A percentile compares a stretch with the other conserved stretches of the same genome.
Evolutionary conservation across 2,113 vertebrate genomes (phyloP).

Genomic region (Montifringilla adamsi): DNA sequence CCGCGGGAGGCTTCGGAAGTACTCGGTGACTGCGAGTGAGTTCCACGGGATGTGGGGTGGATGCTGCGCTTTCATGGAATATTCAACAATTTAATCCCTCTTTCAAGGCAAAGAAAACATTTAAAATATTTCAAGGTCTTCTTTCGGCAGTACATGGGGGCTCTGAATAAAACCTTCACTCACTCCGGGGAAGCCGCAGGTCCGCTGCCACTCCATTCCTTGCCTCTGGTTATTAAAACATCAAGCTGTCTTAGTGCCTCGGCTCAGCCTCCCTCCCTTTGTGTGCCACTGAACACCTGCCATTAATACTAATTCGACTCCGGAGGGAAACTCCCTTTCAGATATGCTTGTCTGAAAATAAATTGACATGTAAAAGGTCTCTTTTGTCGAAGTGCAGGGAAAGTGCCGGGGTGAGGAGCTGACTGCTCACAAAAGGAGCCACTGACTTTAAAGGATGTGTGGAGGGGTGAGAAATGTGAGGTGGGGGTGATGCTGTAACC

Average conservation of each 20-base stretch:
- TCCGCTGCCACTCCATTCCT: slow-evolving; percentile 23
- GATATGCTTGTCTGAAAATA: slow-evolving; percentile 68
- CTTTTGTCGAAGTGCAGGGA: slow-evolving; percentile 31
- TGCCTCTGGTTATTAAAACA: slow-evolving; percentile 63
- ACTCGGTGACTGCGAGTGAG: accelerated
- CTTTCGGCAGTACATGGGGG: slow-evolving; percentile 12
- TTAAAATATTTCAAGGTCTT: slow-evolving; percentile 25
- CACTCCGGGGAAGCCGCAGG: slow-evolving; percentile 2
- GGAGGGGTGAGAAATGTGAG: background rate
- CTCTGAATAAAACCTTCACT: slow-evolving; percentile 62
- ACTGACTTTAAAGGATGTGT: background rate
- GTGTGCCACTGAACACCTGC: slow-evolving; percentile 45
- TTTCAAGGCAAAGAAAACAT: slow-evolving; percentile 17
- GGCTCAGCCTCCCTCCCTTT: slow-evolving; percentile 50
- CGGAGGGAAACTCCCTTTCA: slow-evolving; percentile 51
- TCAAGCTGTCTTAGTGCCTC: slow-evolving; percentile 47
- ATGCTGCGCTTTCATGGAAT: background rate
- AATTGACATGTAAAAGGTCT: slow-evolving; percentile 65
- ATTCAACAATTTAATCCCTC: slow-evolving; percentile 49
- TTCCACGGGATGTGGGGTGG: background rate
- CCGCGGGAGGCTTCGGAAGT: background rate
- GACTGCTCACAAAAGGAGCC: slow-evolving; percentile 31
- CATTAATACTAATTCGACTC: slow-evolving; percentile 53
- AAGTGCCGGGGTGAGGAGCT: slow-evolving; percentile 11
- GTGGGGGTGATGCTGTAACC: background rate